phyloP scores from a whole-genome alignment of 2,113 vertebrate genomes.

The Girardinichthys multiradiatus region DNA sequence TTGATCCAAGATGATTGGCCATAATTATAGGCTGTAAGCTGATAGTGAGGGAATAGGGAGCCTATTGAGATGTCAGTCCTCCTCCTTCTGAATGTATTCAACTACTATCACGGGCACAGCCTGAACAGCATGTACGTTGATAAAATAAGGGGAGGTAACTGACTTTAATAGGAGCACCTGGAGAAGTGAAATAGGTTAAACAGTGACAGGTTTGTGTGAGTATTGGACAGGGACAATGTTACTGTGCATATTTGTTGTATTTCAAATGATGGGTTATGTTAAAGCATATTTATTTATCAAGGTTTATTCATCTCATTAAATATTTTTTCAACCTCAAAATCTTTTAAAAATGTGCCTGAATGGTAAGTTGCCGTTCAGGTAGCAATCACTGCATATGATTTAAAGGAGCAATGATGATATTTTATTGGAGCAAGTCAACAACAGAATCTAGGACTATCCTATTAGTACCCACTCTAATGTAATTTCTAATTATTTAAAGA shows the following conservation, averaged over 20 bases:
- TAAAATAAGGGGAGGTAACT: conserved; percentile 26
- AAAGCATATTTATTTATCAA: too few relatives aligned
- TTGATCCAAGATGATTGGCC: conserved; percentile 80
- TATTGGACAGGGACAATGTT: neutral
- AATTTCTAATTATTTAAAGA: too few relatives aligned
- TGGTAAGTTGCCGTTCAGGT: too few relatives aligned
- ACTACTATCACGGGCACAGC: conserved; percentile 55
- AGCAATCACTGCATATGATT: too few relatives aligned
- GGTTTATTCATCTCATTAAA: too few relatives aligned
- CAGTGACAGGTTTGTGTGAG: conserved; percentile 50
- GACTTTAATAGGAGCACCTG: conserved; percentile 72
- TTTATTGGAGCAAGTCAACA: too few relatives aligned
- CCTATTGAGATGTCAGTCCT: conserved; percentile 79
- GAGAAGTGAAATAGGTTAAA: conserved; percentile 44
- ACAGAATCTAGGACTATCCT: too few relatives aligned
- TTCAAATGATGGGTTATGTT: neutral
- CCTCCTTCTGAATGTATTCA: conserved; percentile 69
- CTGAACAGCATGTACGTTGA: conserved; percentile 47
- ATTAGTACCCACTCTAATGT: too few relatives aligned
- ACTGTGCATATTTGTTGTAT: conserved; percentile 28
- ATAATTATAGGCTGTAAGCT: conserved; percentile 83
- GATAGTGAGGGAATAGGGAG: conserved; percentile 79
- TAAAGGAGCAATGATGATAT: too few relatives aligned
- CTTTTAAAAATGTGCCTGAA: too few relatives aligned
- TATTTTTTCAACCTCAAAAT: too few relatives aligned